Evolutionary conservation across 1,140 invertebrate genomes (phyloP), one percentile per base, ranked within the genome.

Genomic region (Cardiocondyla obscurior): DNA sequence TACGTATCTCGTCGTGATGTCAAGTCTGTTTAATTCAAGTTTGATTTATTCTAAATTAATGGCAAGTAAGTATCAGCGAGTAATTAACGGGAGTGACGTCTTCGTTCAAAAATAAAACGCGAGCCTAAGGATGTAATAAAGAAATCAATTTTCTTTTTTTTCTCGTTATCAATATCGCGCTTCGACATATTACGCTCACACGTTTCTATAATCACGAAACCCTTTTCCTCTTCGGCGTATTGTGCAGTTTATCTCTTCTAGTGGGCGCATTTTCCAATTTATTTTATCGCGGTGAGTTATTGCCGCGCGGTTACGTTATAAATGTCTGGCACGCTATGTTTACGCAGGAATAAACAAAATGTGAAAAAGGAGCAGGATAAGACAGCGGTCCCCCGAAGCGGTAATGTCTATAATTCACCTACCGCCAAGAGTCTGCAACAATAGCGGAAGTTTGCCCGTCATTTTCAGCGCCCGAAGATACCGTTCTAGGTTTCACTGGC

Each of bases 321-420:
- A 74, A 76, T 74, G 39, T 76, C 14, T 36, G 30, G 30, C n/a
- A 64, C 14, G 14, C 42, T 6, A 49, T 19, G 44, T 76, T 76
- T 76, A 49, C 30, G 10, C 60, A 87, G 86, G n/a, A 86, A 86
- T 69, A 86, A 64, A 53, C 49, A 72, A 30, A 44, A 12, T 4
- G 60, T 25, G 19, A 51, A 39, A 8, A 87, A 69, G 6, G 51
- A 81, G 19, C 57, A n/a, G 5, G 19, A 28, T 10, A 81, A 33
- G 16, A 19, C 5, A 0, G 22, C 55, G 49, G 14, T 83, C 16
- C 25, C 8, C 0, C 55, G 10, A 55, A 16, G 7, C 19, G 51
- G 5, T 22, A 19, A 6, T 28, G n/a, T n/a, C 19, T 16, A 70
- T 19, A 72, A 30, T 36, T 46, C 25, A 46, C 1, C 10, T 19